These are phyloP conservation scores for Hedychridium roseum DNA, from an alignment of 2,888 invertebrate species.

Conservation along the genomic window DNA sequence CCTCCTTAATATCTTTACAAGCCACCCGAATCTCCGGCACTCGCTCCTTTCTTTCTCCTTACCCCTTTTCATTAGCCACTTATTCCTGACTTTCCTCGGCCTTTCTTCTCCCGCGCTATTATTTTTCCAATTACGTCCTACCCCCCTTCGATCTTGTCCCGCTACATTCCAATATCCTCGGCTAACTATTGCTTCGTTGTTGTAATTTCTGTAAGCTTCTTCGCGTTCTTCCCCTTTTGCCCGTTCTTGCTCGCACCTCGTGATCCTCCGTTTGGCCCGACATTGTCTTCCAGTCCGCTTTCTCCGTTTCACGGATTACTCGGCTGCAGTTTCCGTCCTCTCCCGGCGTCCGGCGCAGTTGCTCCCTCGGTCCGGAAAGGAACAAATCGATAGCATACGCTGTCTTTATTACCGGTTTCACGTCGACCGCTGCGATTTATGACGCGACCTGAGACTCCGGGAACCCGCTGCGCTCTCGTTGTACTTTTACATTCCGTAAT, in stretches of 20 bases:
- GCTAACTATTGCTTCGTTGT: too few species aligned
- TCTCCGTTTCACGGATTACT: background rate
- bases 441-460: conserved; percentile 18
- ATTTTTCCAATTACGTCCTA: background rate
- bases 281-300: too few species aligned
- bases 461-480: conserved; percentile 10
- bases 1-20: conserved; percentile 60
- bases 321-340: background rate
- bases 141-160: background rate
- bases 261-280: too few species aligned
- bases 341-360: background rate
- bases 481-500: conserved; percentile 14
- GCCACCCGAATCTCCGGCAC: conserved; percentile 41
- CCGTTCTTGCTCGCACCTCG: too few species aligned
- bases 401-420: conserved; percentile 34
- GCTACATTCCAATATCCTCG: background rate
- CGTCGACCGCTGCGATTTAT: conserved; percentile 31
- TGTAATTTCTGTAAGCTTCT: too few species aligned
- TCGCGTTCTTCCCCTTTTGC: too few species aligned
- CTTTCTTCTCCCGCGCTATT: too few species aligned
- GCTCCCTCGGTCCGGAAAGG: conserved; percentile 9
- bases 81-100: too few species aligned
- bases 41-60: conserved; percentile 7
- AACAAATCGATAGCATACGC: conserved; percentile 38
- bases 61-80: background rate